Evolutionary conservation across 2,797 vertebrate genomes (phyloP), one percentile per base, ranked within the genome.

Genomic region (Chaetodon trifasciatus): DNA sequence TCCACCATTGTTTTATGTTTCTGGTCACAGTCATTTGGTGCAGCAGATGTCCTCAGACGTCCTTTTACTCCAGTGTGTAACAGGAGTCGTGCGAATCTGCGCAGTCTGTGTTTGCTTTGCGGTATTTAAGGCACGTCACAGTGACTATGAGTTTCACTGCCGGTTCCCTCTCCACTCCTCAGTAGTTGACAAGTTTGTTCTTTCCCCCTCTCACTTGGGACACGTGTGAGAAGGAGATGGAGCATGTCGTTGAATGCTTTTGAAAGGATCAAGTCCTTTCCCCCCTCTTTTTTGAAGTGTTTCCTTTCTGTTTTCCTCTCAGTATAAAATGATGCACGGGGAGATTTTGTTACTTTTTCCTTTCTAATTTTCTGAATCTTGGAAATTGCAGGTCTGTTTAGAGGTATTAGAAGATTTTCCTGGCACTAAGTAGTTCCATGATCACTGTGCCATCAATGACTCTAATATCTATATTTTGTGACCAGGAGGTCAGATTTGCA

Each of bases 401-500:
- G 83, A 84, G 81, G 81, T 79, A 90, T 88, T 90, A 85, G 86
- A 60, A 66, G 81, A 88, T 87, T 93, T 94, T 94, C 92, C 93
- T 92, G 92, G 91, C 90, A 90, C 44, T 79, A 68, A 21, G 57
- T 74, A n/a, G 66, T 92, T 93, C 91, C 91, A 89, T 85, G 84
- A 91, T 88, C 86, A 49, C 81, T 83, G 62, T 23, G 81, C 77
- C 81, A 82, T 79, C 81, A 79, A 2, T 69, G 79, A 76, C 85
- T 87, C 72, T 86, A 82, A 87, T 90, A 87, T 88, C 76, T 82
- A 39, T 78, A 61, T 84, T 81, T 71, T 89, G 81, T 80, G 78
- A 86, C 81, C 77, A 78, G 80, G 71, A 71, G 71, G 79, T 92
- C 89, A 89, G 78, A 91, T 92, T 89, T 88, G 73, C 83, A 88